Evolutionary conservation across 2,113 vertebrate species (phyloP), one percentile per base, ranked within the genome.

Genomic region (Lepisosteus oculatus): DNA sequence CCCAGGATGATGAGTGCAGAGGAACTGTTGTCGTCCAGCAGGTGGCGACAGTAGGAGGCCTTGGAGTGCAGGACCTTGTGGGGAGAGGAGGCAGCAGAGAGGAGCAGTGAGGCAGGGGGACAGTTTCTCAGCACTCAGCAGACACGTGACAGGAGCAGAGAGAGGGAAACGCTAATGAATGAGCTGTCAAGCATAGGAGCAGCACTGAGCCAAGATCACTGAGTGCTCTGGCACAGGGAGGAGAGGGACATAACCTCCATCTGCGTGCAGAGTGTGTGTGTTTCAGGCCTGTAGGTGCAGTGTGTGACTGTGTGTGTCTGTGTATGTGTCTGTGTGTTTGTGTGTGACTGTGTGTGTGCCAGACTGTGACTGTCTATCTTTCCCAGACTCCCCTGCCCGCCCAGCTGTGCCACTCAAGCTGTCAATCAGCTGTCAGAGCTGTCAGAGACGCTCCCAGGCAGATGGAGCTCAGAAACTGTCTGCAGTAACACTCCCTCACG

Each of bases 1-100:
- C 96, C 97, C 5, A 95, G 80, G 81, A 97, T 96, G 73, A 97
- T 97, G 80, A 99, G 94, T 64, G 96, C 94, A 0, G 95, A 96
- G 45, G 95, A 94, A 78, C 95, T 93, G 89, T 94, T 94, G 86
- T 99, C 97, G 0, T 98, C 96, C 65, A 55, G 74, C 76, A 79
- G 65, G 75, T 75, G 64, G 51, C 44, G 13, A 71, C 72, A 72
- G 76, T 57, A 67, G 13, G 13, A 69, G 62, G 3, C 17, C 12
- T 63, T 54, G 72, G 70, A 57, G 57, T 14, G 55, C 57, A 2
- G 47, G 41, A 64, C 61, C 47, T 68, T 65, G 57, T 71, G 65
- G 72, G 67, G 62, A 8, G 0, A 1, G 43, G 15, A 9, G 8
- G 41, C 61, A 66, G 61, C 14, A 8, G 9, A 61, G 0, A 62